Percentiles rank a stretch among this genome's conserved stretches.
Conservation (phyloP, 1,140 invertebrate species). For the Bombus polaris region DNA sequence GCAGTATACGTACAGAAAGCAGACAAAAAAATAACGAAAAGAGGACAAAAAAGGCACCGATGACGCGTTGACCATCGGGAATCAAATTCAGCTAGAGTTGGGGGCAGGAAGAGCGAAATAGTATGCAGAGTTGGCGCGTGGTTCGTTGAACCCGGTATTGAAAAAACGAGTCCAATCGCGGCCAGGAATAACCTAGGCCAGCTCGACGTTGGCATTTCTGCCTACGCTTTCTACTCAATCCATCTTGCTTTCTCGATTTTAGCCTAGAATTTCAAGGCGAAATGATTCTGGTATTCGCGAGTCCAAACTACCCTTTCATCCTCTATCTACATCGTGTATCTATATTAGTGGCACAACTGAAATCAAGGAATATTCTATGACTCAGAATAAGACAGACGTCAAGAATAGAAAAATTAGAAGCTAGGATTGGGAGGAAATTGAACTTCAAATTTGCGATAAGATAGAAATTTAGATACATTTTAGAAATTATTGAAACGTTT, state of each 20-base stretch:
- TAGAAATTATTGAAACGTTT: no score
- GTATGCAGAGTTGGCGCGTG: slow-evolving; percentile 27
- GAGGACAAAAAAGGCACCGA: background rate
- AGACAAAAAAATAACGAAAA: background rate
- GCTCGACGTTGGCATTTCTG: slow-evolving; percentile 48
- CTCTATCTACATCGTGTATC: no score
- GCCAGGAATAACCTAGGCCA: slow-evolving; percentile 58
- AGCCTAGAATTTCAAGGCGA: slow-evolving; percentile 53
- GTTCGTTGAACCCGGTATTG: slow-evolving; percentile 66
- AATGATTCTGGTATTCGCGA: slow-evolving; percentile 51
- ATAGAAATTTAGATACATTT: no score
- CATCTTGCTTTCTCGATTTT: slow-evolving; percentile 62
- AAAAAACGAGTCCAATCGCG: slow-evolving; percentile 65
- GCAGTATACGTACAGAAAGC: background rate
- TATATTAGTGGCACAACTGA: no score
- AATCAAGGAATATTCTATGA: no score
- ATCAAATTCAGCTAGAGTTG: slow-evolving; percentile 31
- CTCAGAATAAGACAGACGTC: no score
- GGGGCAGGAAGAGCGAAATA: slow-evolving; percentile 12
- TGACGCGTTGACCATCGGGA: slow-evolving; percentile 36
- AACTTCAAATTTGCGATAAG: no score
- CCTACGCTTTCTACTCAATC: slow-evolving; percentile 52
- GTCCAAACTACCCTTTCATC: slow-evolving; percentile 21
- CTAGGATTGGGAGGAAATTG: no score
- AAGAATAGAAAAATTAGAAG: no score